phyloP scores from a whole-genome alignment of 2,113 vertebrate genomes.

The Centropus unirufus region DNA sequence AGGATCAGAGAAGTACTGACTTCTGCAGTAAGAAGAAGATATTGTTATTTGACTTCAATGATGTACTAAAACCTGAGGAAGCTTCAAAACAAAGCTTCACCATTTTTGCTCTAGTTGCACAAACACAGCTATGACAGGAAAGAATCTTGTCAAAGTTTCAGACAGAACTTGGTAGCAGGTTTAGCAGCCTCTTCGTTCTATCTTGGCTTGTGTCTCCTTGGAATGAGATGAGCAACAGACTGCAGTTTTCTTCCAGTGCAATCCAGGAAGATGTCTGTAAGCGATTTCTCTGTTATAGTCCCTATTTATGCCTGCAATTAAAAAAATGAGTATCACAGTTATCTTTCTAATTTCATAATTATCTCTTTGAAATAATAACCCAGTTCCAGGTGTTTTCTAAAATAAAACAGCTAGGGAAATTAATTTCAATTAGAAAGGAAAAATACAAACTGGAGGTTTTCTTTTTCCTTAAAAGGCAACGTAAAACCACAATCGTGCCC shows the following conservation, averaged over 20 bases:
- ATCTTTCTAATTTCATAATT: conserved; percentile 79
- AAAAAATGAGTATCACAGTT: conserved; percentile 63
- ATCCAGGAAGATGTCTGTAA: conserved; percentile 31
- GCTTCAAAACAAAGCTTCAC: background rate
- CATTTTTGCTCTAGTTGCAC: background rate
- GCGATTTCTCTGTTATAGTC: conserved; percentile 6
- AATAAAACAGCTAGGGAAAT: conserved; percentile 77
- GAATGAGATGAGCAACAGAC: background rate
- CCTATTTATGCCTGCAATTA: conserved; percentile 69
- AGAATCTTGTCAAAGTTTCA: background rate
- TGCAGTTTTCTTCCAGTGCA: conserved; percentile 40
- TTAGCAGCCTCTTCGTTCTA: background rate
- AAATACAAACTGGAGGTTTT: conserved; percentile 56
- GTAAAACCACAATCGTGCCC: background rate
- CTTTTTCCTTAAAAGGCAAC: background rate
- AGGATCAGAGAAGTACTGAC: background rate
- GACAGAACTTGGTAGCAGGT: background rate
- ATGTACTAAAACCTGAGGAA: background rate
- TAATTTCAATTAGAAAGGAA: conserved; percentile 77
- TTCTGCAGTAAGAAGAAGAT: background rate
- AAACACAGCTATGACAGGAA: background rate
- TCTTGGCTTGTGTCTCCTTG: background rate
- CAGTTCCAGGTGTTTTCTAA: conserved; percentile 77
- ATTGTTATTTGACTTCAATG: background rate
- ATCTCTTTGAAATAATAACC: conserved; percentile 74